Evolutionary conservation across 2,113 vertebrate genomes (phyloP), one percentile per base, ranked within the genome.

Genomic region (Odontophorus gujanensis): DNA sequence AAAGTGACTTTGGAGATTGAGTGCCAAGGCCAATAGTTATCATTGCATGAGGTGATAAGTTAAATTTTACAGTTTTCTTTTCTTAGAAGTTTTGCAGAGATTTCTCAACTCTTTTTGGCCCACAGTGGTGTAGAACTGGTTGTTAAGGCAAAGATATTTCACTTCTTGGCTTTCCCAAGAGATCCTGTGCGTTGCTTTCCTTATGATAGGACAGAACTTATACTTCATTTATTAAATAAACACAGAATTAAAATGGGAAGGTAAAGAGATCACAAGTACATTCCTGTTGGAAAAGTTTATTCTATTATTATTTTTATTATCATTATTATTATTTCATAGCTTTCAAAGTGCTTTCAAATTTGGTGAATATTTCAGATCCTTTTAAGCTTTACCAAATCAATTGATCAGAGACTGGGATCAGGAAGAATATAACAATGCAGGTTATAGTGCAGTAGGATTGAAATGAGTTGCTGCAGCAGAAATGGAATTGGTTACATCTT

Each of bases 331-430:
- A 80, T 91, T 92, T 87, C 26, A 32, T 77, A 40, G 10, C 17
- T 87, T 95, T 79, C 21, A 26, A 76, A 38, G 38, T 69, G 26
- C 81, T 89, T 43, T 80, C 62, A 89, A 89, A 81, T 63, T 28
- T 80, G 55, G 14, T 84, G 63, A 89, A 73, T 81, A 76, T 79
- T 87, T 91, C 83, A 63, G 21, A 75, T 45, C n/a, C 50, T 75
- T 86, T 90, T 63, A 61, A 84, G 36, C 22, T 89, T 84, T 92
- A 73, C 34, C 43, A 67, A 75, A 84, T 22, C 30, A 61, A n/a
- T 84, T 1, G 50, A 50, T 76, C 0, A 0, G 20, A 83, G 62
- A 22, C 58, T 78, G 48, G 34, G n/a, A 30, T 48, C 2, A 2
- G 18, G 47, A 89, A 43, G 34, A 48, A 12, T 61, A 17, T 81